Base-by-base conservation (phyloP, 92 coral and sea anemone species). In the Epizoanthus fatuus region DNA sequence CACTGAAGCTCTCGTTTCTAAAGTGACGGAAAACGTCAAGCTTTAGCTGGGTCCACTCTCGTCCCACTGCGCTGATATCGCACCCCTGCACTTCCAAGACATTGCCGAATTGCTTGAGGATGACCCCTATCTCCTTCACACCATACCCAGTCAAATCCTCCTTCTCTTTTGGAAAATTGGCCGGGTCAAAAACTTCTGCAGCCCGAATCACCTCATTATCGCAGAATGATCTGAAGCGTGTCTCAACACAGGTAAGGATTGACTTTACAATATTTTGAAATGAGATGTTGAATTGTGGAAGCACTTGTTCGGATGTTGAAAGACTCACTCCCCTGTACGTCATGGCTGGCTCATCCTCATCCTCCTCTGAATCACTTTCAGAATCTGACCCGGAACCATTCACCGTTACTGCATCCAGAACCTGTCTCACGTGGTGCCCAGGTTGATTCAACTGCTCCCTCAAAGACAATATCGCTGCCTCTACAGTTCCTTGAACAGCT, bases 131-230 rank as follows among this genome's bases (percentile, higher is more conserved):
- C 54, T 77, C 83, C 44, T 42, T 77, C n/a, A 55, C 67, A 58
- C 83, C 83, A 77, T 77, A 63, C 13, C 67, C 83, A 77, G 83
- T 71, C 68, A 77, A 32, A 77, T 59, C 67, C 15, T 59, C 67
- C 37, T 76, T 35, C 63, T 76, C 66, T 56, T 62, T 52, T 76
- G 82, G 82, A 35, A 57, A 76, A 37, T 55, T 42, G 54, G 44
- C 40, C 35, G 51, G 65, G 63, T 75, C 63, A 52, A 75, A 59
- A 55, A 75, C 63, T 52, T 55, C 81, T 13, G 40, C 81, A 75
- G 63, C 17, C 9, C 20, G 39, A 53, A 75, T 54, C 59, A 75
- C 81, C 52, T 55, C 63, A 75, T 59, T 64, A 64, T 64, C 70
- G 32, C 70, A 64, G 70, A 64, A 64, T 40, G 38, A 64, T 14